Evolutionary conservation across 2,888 invertebrate genomes (phyloP).

Genomic region (Allophyes oxyacanthae): DNA sequence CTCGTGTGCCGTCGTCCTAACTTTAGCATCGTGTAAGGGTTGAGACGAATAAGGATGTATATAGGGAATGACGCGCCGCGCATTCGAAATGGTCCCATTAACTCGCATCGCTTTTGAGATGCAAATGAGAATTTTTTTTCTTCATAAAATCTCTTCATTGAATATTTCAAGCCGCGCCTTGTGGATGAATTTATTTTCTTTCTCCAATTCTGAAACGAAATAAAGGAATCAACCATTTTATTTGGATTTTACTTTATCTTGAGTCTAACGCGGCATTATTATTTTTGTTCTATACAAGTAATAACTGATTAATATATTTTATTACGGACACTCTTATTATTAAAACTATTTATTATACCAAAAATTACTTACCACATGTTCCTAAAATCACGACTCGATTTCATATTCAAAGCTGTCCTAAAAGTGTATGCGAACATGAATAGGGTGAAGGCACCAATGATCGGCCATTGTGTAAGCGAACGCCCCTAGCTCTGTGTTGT

Average conservation of each 20-base stretch:
- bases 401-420: conserved; percentile 57
- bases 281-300: conserved; percentile 7
- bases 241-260: conserved; percentile 48
- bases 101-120: conserved; percentile 86
- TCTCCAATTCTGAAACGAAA: conserved; percentile 69
- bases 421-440: conserved; percentile 63
- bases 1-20: conserved; percentile 51
- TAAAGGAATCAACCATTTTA: conserved; percentile 60
- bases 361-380: conserved; percentile 49
- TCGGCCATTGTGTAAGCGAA: conserved; percentile 77
- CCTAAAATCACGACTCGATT: conserved; percentile 47
- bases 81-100: conserved; percentile 83
- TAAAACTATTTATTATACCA: conserved; percentile 14
- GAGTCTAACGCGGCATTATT: conserved; percentile 18
- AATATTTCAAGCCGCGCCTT: conserved; percentile 81
- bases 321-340: not conserved
- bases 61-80: conserved; percentile 80
- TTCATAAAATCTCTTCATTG: conserved; percentile 85
- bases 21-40: conserved; percentile 79
- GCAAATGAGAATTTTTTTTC: conserved; percentile 85
- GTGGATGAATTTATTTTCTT: conserved; percentile 80
- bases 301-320: too few relatives aligned
- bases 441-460: conserved; percentile 80
- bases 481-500: conserved; percentile 79
- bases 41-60: conserved; percentile 69